phyloP scores from a whole-genome alignment of 2,888 invertebrate species.

The Hydrotaea cyrtoneurina region DNA sequence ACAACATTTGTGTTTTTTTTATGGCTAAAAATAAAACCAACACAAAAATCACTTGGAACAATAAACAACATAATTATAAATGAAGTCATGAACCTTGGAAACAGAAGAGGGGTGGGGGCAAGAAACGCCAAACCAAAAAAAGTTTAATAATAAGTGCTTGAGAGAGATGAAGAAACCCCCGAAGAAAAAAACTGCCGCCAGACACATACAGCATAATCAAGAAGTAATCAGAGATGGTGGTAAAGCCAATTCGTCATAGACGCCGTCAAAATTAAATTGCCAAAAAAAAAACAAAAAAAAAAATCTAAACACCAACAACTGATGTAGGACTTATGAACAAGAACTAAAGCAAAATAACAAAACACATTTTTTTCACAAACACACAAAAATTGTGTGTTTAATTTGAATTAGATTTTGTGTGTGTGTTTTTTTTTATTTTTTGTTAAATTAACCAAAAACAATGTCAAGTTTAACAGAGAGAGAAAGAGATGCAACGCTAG shows the following conservation, averaged over 20 bases:
- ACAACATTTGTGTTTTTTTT: not conserved
- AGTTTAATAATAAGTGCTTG: not conserved
- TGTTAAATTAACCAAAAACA: conserved; percentile 17
- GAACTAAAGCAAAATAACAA: not conserved
- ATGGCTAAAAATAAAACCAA: not conserved
- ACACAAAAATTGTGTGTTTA: not conserved
- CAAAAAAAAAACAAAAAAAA: conserved; percentile 20
- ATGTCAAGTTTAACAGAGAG: conserved; percentile 41
- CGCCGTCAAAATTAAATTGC: not conserved
- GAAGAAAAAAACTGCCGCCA: not conserved
- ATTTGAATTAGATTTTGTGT: no score
- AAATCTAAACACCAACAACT: not conserved
- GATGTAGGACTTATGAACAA: not conserved
- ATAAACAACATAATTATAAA: conserved; percentile 49
- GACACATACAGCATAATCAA: not conserved
- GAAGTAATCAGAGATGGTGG: conserved; percentile 15
- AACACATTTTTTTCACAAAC: not conserved
- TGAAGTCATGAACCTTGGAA: conserved; percentile 53
- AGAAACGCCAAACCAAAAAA: not conserved
- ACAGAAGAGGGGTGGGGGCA: no score
- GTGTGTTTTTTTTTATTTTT: not conserved
- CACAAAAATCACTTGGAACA: conserved; percentile 24
- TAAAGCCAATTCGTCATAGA: conserved; percentile 37
- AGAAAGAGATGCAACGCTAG: not conserved
- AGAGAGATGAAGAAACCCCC: not conserved